Base-by-base conservation (phyloP, 2,888 invertebrate genomes). In the Odontocolon sp. region DNA sequence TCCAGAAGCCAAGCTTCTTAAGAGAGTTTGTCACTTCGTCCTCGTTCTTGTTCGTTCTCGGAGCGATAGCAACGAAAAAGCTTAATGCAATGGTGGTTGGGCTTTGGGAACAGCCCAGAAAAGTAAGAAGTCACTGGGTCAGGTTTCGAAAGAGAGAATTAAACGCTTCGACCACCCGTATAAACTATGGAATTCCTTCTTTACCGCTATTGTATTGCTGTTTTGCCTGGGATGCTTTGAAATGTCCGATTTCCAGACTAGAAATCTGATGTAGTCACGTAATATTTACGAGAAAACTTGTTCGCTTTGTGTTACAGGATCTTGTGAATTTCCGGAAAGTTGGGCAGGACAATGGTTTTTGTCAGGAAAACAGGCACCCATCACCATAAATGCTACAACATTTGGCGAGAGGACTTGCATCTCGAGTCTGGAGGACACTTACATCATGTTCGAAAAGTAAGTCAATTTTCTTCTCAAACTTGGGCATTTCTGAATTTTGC, bases 341-440 rank as follows among this genome's bases (percentile, higher is more conserved):
- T 95, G 95, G 95, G 91, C 93, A 2, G 95, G 95, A 31, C 91
- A 92, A 84, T 95, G 95, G 95, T 95, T 95, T 91, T 95, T 94
- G 88, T 94, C 94, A 2, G 95, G 95, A 2, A 92, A 92, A 76
- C 92, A 91, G 2, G 79, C 84, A 26, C 83, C 87, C 36, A 87
- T 91, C 69, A 83, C 79, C 16, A 83, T 90, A 42, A 91, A 91
- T 78, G 78, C 87, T 11, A 92, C 92, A 3, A 91, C 92, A 56
- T 91, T 95, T 67, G 91, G 91, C 59, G 94, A 94, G 87, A 91
- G 92, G 79, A 93, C 93, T 0, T 93, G 93, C 88, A 93, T 95
- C 84, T 93, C 94, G 84, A 93, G 92, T 78, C 94, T 94, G 86
- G 94, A 94, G 0, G 94, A 94, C 83, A 95, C 94, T 86, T 92